Conservation (phyloP, 2,888 invertebrate species). For the Eucera pruinosa region DNA sequence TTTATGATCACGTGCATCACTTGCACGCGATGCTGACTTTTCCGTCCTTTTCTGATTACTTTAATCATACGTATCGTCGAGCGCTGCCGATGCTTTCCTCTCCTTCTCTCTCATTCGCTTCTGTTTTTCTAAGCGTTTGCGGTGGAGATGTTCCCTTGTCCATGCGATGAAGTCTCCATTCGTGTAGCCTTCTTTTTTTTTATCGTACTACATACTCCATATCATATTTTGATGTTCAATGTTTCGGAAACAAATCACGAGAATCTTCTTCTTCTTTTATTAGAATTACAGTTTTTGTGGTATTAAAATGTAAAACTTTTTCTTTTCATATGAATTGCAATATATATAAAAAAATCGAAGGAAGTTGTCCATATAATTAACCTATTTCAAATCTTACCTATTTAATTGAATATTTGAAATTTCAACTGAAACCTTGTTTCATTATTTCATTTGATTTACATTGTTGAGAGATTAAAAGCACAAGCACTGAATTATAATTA, state of each 20-base stretch:
- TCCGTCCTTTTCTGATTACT: slow-evolving; percentile 48
- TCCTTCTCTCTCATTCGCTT: neutral
- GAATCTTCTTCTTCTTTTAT: too few relatives aligned
- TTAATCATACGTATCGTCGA: slow-evolving; percentile 31
- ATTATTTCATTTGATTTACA: too few relatives aligned
- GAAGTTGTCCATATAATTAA: too few relatives aligned
- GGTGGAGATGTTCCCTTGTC: slow-evolving; percentile 1
- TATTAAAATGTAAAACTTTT: too few relatives aligned
- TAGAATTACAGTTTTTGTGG: too few relatives aligned
- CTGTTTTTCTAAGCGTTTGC: slow-evolving; percentile 1
- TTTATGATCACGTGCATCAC: slow-evolving; percentile 63
- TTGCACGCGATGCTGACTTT: slow-evolving; percentile 55
- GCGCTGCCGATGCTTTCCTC: neutral
- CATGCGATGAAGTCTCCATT: slow-evolving; percentile 34
- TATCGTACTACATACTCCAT: neutral
- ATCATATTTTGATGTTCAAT: neutral
- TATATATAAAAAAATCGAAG: too few relatives aligned
- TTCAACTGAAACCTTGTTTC: too few relatives aligned
- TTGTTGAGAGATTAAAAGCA: too few relatives aligned
- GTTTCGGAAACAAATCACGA: neutral
- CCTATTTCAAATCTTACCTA: too few relatives aligned
- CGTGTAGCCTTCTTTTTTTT: neutral
- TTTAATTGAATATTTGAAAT: too few relatives aligned
- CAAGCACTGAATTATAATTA: too few relatives aligned
- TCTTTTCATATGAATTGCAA: too few relatives aligned